Conservation (phyloP, 2,113 vertebrate genomes). For the Dasyurus viverrinus region DNA sequence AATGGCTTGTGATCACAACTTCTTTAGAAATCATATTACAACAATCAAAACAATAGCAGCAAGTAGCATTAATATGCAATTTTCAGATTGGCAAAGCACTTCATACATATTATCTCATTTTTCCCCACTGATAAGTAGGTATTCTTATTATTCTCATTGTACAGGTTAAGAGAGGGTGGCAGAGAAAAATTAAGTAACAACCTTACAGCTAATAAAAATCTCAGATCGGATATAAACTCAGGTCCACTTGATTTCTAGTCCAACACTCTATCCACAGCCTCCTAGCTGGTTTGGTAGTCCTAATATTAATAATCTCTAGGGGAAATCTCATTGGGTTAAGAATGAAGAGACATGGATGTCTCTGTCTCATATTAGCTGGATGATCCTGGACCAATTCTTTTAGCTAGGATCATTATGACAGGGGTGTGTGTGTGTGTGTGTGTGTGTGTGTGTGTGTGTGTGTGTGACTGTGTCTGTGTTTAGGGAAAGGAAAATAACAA, state of each 20-base stretch:
- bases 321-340: background rate
- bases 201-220: background rate
- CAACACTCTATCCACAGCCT: background rate
- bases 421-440: too few species aligned
- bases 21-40: background rate
- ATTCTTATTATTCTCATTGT: background rate
- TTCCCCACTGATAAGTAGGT: background rate
- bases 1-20: background rate
- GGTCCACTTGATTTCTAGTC: background rate
- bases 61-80: background rate
- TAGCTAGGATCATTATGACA: too few species aligned
- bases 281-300: background rate
- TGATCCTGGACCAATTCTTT: background rate
- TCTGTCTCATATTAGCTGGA: background rate
- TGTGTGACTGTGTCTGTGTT: background rate
- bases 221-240: background rate
- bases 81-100: background rate
- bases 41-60: background rate
- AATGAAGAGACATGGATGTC: background rate
- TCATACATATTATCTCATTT: background rate
- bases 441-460: background rate
- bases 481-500: background rate
- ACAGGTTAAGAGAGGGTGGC: background rate
- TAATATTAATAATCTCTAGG: background rate
- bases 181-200: background rate